Evolutionary conservation across 2,888 invertebrate species (phyloP).

Genomic region (Sinotaia quadrata): DNA sequence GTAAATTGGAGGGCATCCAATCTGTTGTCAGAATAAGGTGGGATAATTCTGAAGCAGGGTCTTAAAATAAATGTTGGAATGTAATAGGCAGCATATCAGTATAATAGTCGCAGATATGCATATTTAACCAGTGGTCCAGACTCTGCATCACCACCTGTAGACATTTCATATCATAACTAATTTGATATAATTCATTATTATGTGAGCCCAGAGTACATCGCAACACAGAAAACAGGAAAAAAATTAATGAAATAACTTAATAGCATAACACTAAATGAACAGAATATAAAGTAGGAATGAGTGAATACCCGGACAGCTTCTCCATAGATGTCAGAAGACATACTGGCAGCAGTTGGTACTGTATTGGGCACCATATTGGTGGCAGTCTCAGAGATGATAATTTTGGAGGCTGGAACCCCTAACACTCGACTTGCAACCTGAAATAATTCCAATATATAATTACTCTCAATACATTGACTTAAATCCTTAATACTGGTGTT

Average conservation of each 20-base stretch:
- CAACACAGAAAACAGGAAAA: neutral
- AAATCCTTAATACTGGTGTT: too few species aligned
- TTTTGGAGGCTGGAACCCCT: constrained; percentile 53
- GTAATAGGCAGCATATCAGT: too few species aligned
- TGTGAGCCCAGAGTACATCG: neutral
- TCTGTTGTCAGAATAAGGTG: too few species aligned
- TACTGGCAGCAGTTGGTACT: constrained; percentile 68
- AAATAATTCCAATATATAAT: neutral
- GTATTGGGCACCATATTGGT: constrained; percentile 68
- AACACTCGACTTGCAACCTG: constrained; percentile 68
- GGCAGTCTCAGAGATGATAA: constrained; percentile 66
- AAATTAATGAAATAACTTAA: neutral
- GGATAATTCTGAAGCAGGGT: too few species aligned
- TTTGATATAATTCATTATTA: too few species aligned
- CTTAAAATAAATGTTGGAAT: too few species aligned
- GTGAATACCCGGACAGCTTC: constrained; percentile 62
- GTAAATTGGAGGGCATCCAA: too few species aligned
- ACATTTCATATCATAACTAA: too few species aligned
- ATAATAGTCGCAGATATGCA: too few species aligned
- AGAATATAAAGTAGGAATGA: neutral
- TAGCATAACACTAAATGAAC: neutral
- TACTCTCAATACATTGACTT: neutral
- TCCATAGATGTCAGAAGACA: constrained; percentile 68
- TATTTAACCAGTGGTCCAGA: too few species aligned
- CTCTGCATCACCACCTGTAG: too few species aligned